These are phyloP conservation scores for Elgonia sp. DNA, from an alignment of 2,888 invertebrate species.

Conservation along the genomic window DNA sequence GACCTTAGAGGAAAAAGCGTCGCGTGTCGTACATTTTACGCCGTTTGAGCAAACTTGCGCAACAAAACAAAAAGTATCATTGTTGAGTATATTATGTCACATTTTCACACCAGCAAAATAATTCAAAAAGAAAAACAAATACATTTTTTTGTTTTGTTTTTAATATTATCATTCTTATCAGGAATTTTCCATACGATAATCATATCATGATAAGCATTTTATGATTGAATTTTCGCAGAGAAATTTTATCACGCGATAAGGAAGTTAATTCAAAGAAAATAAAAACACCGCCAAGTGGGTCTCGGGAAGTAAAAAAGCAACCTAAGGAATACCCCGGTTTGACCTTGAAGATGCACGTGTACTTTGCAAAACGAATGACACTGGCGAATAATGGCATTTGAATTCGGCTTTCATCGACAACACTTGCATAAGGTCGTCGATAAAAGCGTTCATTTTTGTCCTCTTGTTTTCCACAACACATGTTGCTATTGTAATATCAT, in stretches of 20 bases:
- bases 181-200: not conserved
- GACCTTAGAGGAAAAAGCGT: conserved; percentile 16
- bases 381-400: conserved; percentile 23
- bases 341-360: conserved; percentile 47
- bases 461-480: not conserved
- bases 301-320: not conserved
- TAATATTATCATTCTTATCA: not conserved
- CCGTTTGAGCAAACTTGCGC: not conserved
- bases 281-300: not conserved
- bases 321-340: conserved; percentile 28
- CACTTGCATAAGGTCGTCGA: conserved; percentile 39
- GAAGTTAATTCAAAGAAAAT: not conserved
- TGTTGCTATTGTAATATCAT: not conserved
- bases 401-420: conserved; percentile 41
- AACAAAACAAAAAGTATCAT: not conserved
- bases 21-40: not conserved
- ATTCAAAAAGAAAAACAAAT: not conserved
- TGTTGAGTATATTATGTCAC: too few species aligned
- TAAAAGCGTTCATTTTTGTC: not conserved
- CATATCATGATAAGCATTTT: not conserved
- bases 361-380: not conserved
- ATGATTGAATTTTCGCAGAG: not conserved
- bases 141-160: too few species aligned
- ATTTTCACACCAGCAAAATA: too few species aligned
- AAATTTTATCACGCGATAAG: not conserved